Percentiles rank a stretch among this genome's conserved stretches.
phyloP scores from a whole-genome alignment of 2,888 invertebrate genomes.

The Cryptosula pallasiana region DNA sequence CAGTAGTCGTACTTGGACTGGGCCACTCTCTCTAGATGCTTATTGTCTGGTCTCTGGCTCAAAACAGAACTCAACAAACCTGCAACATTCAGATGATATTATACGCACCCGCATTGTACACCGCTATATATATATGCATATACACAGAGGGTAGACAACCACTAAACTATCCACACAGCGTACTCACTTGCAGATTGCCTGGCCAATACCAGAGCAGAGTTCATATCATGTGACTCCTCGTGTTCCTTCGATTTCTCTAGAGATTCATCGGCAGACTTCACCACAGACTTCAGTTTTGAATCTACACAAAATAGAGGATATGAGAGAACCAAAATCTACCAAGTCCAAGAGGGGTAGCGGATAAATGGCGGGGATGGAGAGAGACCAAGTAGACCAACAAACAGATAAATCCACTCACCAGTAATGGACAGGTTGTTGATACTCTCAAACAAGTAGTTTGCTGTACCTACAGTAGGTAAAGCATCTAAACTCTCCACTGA shows the following conservation, averaged over 20 bases:
- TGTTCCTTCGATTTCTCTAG: background rate
- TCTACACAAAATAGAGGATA: background rate
- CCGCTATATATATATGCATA: no score
- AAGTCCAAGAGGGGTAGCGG: no score
- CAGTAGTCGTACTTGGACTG: slow-evolving; percentile 17
- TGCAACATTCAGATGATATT: no score
- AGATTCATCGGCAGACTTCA: background rate
- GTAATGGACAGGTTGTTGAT: background rate
- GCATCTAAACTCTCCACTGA: slow-evolving; percentile 18
- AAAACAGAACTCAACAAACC: slow-evolving; percentile 15
- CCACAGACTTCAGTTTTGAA: background rate
- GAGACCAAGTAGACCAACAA: no score
- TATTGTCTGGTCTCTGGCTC: slow-evolving; percentile 14
- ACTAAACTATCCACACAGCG: no score
- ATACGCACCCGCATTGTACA: no score
- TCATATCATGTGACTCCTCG: background rate
- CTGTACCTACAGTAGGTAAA: background rate
- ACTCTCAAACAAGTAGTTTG: background rate
- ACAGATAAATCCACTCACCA: background rate
- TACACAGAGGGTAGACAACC: no score
- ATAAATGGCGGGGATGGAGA: no score
- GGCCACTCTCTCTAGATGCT: background rate
- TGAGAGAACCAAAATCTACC: no score
- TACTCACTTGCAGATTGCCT: slow-evolving; percentile 9
- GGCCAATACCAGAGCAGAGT: background rate